Percentiles rank a stretch among this genome's conserved stretches.
Evolutionary conservation across 2,888 invertebrate species (phyloP).

Genomic region (Oscheius sp.): DNA sequence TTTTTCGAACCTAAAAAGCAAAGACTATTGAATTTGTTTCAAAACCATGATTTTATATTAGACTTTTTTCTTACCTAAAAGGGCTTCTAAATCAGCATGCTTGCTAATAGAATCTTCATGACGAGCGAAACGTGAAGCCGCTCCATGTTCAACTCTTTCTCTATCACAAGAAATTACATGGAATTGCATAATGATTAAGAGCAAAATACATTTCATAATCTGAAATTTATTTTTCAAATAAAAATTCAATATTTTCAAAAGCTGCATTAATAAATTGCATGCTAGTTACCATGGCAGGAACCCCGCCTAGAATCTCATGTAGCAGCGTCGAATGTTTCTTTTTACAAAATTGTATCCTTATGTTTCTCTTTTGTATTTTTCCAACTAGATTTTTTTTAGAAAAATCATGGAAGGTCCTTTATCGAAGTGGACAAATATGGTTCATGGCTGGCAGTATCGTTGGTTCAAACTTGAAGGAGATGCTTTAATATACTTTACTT

Average conservation of each 20-base stretch:
- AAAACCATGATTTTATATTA: neutral
- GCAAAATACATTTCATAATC: neutral
- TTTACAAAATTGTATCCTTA: neutral
- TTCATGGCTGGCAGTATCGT: slow-evolving; percentile 96
- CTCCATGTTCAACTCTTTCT: slow-evolving; percentile 40
- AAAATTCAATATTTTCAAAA: neutral
- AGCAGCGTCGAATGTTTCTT: no score
- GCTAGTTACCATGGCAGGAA: no score
- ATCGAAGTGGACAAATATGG: slow-evolving; percentile 96
- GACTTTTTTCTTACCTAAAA: slow-evolving; percentile 39
- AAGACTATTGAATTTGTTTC: neutral
- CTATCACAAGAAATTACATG: slow-evolving; percentile 30
- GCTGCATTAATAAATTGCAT: no score
- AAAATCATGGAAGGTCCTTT: slow-evolving; percentile 82
- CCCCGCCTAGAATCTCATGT: no score
- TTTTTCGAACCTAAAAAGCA: slow-evolving; percentile 82
- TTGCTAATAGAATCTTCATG: slow-evolving; percentile 30
- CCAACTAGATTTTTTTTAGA: neutral
- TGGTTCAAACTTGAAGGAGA: slow-evolving; percentile 99
- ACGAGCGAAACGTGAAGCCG: slow-evolving; percentile 26
- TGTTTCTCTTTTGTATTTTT: neutral
- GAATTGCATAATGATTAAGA: neutral
- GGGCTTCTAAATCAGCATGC: slow-evolving; percentile 53
- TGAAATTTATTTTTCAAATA: neutral
- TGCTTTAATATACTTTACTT: slow-evolving; percentile 92